Evolutionary conservation across 2,113 vertebrate species (phyloP).

Genomic region (Coregonus clupeaformis): DNA sequence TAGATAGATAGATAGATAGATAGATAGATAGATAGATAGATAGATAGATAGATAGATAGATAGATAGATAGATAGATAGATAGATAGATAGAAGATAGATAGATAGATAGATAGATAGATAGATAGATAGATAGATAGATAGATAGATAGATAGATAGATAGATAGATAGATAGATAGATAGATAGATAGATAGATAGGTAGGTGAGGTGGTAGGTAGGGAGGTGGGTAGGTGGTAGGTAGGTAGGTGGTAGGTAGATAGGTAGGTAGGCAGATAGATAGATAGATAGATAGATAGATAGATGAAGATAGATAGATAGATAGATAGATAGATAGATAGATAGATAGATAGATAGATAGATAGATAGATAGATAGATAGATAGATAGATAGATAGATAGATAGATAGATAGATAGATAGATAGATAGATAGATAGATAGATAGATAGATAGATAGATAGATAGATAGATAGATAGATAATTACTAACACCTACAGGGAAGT

Average conservation of each 20-base stretch:
- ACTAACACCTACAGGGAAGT: conserved; percentile 2
- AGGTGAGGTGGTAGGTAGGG: too few species aligned
- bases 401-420: conserved; percentile 10
- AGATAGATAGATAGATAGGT: too few species aligned
- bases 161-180: too few species aligned
- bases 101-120: background rate
- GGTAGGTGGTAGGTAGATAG: too few species aligned
- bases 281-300: background rate
- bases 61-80: conserved; percentile 16
- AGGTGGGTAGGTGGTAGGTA: too few species aligned
- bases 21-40: conserved; percentile 9
- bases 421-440: conserved; percentile 7
- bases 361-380: background rate
- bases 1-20: conserved; percentile 11
- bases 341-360: background rate
- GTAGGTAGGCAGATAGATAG: background rate
- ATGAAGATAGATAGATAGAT: background rate
- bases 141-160: background rate
- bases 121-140: conserved; percentile 13
- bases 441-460: conserved; percentile 16
- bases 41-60: background rate
- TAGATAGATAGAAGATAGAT: conserved; percentile 6
- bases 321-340: background rate
- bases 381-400: background rate
- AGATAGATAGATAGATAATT: conserved; percentile 19